These are phyloP conservation scores for Cossypha heuglini DNA, from an alignment of 2,797 vertebrate species.

Conservation along the genomic window DNA sequence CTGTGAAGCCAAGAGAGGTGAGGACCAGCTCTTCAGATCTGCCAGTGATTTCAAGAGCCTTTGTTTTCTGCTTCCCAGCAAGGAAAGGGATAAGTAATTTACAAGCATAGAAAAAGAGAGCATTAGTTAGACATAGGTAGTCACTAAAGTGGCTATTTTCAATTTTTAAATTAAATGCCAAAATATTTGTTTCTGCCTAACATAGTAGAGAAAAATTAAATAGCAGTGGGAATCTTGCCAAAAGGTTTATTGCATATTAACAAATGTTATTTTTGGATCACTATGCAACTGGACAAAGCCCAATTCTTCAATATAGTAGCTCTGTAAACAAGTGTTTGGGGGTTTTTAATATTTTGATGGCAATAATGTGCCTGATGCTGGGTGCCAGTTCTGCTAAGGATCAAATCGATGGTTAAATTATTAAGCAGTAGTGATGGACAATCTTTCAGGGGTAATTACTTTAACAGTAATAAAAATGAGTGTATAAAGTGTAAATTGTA, in stretches of 20 bases:
- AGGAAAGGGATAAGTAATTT: background rate
- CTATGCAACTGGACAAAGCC: background rate
- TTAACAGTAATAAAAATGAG: constrained; percentile 18
- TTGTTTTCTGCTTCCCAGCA: background rate
- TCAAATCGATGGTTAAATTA: background rate
- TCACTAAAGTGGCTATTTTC: background rate
- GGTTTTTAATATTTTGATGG: background rate
- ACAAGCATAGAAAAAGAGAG: background rate
- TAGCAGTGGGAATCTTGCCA: background rate
- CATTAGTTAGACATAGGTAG: background rate
- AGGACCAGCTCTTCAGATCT: background rate
- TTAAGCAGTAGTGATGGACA: background rate
- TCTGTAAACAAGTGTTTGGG: background rate
- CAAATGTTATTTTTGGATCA: background rate
- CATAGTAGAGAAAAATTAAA: background rate
- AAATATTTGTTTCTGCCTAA: background rate
- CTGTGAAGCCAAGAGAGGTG: background rate
- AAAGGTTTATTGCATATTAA: background rate
- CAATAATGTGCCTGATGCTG: background rate
- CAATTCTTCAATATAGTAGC: background rate
- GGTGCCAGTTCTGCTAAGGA: background rate
- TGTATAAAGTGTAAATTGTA: background rate
- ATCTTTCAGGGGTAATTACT: constrained; percentile 7
- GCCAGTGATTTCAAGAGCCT: background rate
- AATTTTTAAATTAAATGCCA: background rate